Evolutionary conservation across 2,888 invertebrate species (phyloP).

Genomic region (Iphiclides podalirius): DNA sequence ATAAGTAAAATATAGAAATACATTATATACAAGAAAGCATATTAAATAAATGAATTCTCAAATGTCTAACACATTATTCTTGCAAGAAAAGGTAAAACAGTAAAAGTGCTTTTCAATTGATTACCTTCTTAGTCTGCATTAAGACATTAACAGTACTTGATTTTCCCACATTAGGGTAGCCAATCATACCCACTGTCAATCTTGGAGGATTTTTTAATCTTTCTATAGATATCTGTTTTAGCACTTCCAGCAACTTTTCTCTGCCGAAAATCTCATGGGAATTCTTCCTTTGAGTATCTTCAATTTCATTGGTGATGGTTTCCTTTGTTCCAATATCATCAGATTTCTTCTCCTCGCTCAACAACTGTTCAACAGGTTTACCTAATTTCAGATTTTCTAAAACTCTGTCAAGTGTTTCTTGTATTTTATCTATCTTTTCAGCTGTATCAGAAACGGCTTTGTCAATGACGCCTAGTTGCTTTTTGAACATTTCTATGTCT

Average conservation of each 20-base stretch:
- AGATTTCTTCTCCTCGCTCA: conserved; percentile 27
- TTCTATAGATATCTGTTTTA: conserved; percentile 78
- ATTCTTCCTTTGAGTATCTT: conserved; percentile 55
- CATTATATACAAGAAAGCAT: too few relatives aligned
- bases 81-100: too few relatives aligned
- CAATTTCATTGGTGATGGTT: conserved; percentile 17
- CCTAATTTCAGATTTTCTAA: conserved; percentile 60
- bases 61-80: too few relatives aligned
- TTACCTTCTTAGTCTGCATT: conserved; percentile 89
- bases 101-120: too few relatives aligned
- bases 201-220: conserved; percentile 72
- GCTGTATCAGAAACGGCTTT: conserved; percentile 77
- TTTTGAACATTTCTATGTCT: conserved; percentile 71
- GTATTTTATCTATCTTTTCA: conserved; percentile 76
- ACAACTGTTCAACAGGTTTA: conserved; percentile 49
- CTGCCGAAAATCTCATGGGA: conserved; percentile 82
- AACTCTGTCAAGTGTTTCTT: conserved; percentile 68
- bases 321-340: conserved; percentile 26
- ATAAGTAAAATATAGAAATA: too few relatives aligned
- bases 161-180: conserved; percentile 99
- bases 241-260: conserved; percentile 84
- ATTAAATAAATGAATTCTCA: too few relatives aligned
- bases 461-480: conserved; percentile 73
- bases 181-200: conserved; percentile 95
- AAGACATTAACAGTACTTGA: conserved; percentile 98